Conservation (phyloP, 2,797 vertebrate species). For the Sardinella longiceps region DNA sequence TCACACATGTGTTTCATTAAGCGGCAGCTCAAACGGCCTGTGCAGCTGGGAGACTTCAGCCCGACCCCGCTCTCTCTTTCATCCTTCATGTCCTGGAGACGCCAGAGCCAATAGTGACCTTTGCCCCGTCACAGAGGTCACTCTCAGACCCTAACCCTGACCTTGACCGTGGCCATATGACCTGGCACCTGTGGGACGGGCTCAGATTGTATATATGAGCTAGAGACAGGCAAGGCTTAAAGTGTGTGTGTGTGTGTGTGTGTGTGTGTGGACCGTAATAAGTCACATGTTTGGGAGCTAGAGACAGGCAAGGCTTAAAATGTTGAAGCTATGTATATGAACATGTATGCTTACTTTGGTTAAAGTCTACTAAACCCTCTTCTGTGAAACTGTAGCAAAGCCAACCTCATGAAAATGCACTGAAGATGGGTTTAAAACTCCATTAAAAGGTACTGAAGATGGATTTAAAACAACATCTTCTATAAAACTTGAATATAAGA, state of each 20-base stretch:
- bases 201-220: not conserved
- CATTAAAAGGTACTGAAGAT: too few relatives aligned
- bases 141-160: not conserved
- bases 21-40: not conserved
- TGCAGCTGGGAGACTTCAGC: not conserved
- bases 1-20: not conserved
- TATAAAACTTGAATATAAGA: too few relatives aligned
- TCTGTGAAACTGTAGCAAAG: not conserved
- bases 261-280: not conserved
- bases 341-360: not conserved
- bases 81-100: not conserved
- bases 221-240: too few relatives aligned
- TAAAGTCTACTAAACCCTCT: not conserved
- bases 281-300: not conserved
- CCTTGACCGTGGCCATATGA: too few relatives aligned
- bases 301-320: too few relatives aligned
- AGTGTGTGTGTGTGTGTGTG: not conserved
- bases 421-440: too few relatives aligned
- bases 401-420: too few relatives aligned
- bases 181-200: not conserved
- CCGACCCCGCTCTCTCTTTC: not conserved
- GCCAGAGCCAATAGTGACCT: not conserved
- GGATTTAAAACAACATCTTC: too few relatives aligned
- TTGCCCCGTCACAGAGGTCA: not conserved
- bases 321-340: too few relatives aligned